Evolutionary conservation across 2,113 vertebrate genomes (phyloP).

Genomic region (Pelecanus crispus): DNA sequence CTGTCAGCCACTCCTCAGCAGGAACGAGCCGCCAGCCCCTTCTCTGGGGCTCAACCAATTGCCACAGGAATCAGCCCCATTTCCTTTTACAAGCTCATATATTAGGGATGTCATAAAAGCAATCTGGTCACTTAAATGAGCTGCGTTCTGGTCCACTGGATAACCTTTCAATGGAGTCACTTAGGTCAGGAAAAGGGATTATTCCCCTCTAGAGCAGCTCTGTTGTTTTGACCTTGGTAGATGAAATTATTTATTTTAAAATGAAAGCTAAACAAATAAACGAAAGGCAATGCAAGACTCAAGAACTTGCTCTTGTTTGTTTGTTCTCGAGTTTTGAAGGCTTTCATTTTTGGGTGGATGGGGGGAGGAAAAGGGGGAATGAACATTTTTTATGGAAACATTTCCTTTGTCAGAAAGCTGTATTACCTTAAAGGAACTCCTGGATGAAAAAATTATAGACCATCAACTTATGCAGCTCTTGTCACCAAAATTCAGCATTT

Average conservation of each 20-base stretch:
- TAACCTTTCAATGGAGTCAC: background rate
- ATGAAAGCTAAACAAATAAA: slow-evolving; percentile 1
- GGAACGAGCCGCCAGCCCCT: background rate
- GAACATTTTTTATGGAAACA: background rate
- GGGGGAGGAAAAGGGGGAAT: background rate
- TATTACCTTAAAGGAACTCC: background rate
- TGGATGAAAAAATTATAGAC: background rate
- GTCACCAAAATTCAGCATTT: background rate
- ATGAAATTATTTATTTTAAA: slow-evolving; percentile 6
- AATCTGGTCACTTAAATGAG: background rate
- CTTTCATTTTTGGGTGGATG: background rate
- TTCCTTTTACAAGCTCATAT: background rate
- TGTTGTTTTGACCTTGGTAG: background rate
- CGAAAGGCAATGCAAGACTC: background rate
- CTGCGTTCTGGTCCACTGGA: background rate
- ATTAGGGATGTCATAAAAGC: background rate
- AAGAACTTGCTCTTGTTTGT: background rate
- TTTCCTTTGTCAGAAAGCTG: background rate
- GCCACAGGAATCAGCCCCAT: background rate
- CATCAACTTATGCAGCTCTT: background rate
- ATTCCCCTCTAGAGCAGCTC: background rate
- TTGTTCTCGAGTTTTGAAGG: background rate
- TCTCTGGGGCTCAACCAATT: background rate
- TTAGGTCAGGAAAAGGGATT: background rate
- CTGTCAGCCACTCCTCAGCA: background rate